phyloP scores from a whole-genome alignment of 1,140 invertebrate genomes.

The Magallana gigas region DNA sequence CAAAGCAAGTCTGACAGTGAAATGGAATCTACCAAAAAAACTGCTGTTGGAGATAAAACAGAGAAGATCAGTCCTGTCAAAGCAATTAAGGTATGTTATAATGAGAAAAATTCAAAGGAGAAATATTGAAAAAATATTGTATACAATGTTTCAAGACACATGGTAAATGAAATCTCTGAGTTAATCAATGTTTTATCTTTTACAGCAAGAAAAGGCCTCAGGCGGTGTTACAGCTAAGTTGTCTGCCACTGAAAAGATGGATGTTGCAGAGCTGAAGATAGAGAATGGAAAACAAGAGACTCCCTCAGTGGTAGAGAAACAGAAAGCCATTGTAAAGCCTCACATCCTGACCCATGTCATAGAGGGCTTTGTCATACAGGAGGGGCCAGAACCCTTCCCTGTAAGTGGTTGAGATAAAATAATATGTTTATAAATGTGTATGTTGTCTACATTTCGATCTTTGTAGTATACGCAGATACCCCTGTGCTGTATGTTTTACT shows the following conservation, averaged over 20 bases:
- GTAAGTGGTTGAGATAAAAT: conserved; percentile 81
- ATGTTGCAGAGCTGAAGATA: neutral
- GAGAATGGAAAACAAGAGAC: conserved; percentile 14
- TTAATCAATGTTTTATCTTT: neutral
- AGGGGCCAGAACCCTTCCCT: conserved; percentile 88
- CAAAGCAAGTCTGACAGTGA: conserved; percentile 72
- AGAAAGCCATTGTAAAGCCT: conserved; percentile 90
- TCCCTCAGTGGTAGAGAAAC: conserved; percentile 69
- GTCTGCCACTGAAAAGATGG: neutral
- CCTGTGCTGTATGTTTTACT: no score
- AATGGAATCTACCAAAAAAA: conserved; percentile 64
- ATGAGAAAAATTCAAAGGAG: no score
- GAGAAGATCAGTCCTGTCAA: neutral
- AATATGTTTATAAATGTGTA: neutral
- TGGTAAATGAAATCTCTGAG: no score
- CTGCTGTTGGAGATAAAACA: conserved; percentile 37
- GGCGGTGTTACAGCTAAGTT: neutral
- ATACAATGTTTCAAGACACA: no score
- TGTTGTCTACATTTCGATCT: neutral
- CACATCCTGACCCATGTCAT: conserved; percentile 97
- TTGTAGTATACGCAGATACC: no score
- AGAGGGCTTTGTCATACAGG: conserved; percentile 97
- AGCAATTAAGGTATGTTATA: neutral
- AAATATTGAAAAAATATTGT: no score
- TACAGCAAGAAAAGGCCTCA: neutral